Conservation (phyloP, 1,140 invertebrate genomes). For the Microplitis mediator region DNA sequence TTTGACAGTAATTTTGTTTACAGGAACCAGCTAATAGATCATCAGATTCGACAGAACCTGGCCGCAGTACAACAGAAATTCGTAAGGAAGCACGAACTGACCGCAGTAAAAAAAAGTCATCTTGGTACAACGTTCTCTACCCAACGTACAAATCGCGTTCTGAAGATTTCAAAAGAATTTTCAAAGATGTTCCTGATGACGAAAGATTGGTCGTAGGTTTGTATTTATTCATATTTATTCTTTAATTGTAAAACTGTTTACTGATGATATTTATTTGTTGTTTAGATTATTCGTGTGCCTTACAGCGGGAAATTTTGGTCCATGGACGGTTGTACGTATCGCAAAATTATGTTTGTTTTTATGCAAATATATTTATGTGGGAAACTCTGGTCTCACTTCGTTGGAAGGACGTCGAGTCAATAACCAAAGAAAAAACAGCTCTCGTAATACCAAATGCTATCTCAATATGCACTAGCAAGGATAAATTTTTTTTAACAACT, state of each 20-base stretch:
- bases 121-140: constrained; percentile 86
- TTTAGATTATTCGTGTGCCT: constrained; percentile 93
- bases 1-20: constrained; percentile 1
- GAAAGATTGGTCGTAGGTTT: constrained; percentile 92
- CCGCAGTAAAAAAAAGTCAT: constrained; percentile 76
- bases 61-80: constrained; percentile 43
- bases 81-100: constrained; percentile 48
- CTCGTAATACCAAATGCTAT: constrained; percentile 95
- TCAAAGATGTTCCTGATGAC: constrained; percentile 88
- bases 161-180: constrained; percentile 90
- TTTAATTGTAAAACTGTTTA: constrained; percentile 3
- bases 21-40: constrained; percentile 45
- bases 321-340: constrained; percentile 92
- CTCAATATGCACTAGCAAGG: constrained; percentile 79
- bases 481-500: constrained; percentile 92
- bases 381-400: constrained; percentile 82
- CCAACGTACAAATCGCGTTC: constrained; percentile 92
- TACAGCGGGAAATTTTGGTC: constrained; percentile 91
- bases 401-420: constrained; percentile 88
- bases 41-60: constrained; percentile 46
- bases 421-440: constrained; percentile 92
- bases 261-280: constrained; percentile 11
- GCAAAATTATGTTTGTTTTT: constrained; percentile 93
- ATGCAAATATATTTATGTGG: constrained; percentile 95
- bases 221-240: not conserved